Conservation (phyloP, 2,113 vertebrate species). For the Formicarius rufipectus region DNA sequence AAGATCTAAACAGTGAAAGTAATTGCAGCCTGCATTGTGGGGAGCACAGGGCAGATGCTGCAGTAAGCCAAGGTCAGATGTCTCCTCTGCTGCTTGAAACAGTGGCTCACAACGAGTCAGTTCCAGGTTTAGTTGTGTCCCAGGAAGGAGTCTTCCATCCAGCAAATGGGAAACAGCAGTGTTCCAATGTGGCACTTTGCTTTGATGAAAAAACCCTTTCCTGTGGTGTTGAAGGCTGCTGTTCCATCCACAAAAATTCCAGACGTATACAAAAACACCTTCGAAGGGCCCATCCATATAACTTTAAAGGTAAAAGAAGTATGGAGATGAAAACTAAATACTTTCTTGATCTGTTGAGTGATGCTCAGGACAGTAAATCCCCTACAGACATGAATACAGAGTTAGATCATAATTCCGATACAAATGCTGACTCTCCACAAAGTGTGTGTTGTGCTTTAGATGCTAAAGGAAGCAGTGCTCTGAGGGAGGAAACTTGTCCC, state of each 20-base stretch:
- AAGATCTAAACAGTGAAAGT: slow-evolving; percentile 70
- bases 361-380: slow-evolving; percentile 46
- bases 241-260: slow-evolving; percentile 85
- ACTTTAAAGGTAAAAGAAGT: slow-evolving; percentile 82
- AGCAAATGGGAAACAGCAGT: slow-evolving; percentile 67
- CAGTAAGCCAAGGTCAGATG: slow-evolving; percentile 42
- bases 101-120: slow-evolving; percentile 45
- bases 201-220: slow-evolving; percentile 88
- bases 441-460: slow-evolving; percentile 39
- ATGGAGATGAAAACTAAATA: slow-evolving; percentile 73
- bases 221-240: slow-evolving; percentile 90
- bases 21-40: slow-evolving; percentile 72
- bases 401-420: slow-evolving; percentile 68
- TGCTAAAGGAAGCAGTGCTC: slow-evolving; percentile 49
- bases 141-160: slow-evolving; percentile 72
- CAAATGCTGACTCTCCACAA: slow-evolving; percentile 71
- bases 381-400: slow-evolving; percentile 62
- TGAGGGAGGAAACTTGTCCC: slow-evolving; percentile 65
- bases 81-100: slow-evolving; percentile 42
- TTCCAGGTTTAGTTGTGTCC: slow-evolving; percentile 62
- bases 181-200: slow-evolving; percentile 80
- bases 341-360: slow-evolving; percentile 15
- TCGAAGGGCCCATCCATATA: slow-evolving; percentile 84
- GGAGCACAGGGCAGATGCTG: slow-evolving; percentile 57
- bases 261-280: slow-evolving; percentile 88